Conservation (phyloP, 2,888 invertebrate genomes). For the Nebria brevicollis region DNA sequence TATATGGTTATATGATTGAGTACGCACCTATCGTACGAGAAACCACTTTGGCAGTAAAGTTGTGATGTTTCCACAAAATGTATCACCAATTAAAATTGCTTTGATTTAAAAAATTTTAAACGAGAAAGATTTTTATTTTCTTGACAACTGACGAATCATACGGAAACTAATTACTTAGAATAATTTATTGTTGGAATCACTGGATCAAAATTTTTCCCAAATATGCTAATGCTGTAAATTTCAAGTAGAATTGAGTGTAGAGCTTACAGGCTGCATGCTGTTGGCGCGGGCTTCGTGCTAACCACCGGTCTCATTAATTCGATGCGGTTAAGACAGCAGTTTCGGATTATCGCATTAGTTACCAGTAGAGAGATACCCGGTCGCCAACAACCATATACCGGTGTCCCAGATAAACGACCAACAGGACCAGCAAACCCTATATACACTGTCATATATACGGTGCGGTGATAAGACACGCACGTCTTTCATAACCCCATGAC, state of each 20-base stretch:
- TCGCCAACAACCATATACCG: not conserved
- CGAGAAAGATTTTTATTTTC: no score
- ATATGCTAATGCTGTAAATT: not conserved
- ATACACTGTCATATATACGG: not conserved
- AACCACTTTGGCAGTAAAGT: no score
- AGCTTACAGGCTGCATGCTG: not conserved
- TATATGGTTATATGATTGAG: no score
- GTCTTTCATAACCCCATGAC: not conserved
- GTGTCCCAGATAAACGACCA: constrained; percentile 1
- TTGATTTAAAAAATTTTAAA: no score
- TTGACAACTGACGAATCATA: no score
- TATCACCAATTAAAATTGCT: no score
- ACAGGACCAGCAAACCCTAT: not conserved
- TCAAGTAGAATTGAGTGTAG: not conserved
- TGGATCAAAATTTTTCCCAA: not conserved
- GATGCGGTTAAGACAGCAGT: constrained; percentile 51
- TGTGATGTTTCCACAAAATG: no score
- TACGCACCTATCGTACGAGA: no score
- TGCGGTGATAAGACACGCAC: not conserved
- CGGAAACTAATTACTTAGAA: not conserved
- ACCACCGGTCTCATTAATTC: constrained; percentile 55
- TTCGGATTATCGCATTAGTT: constrained; percentile 44
- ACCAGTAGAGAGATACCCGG: not conserved
- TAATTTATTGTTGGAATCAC: not conserved
- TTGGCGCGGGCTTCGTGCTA: constrained; percentile 15